These are phyloP conservation scores for Tinea trinotella DNA, from an alignment of 2,888 invertebrate species.

Conservation along the genomic window DNA sequence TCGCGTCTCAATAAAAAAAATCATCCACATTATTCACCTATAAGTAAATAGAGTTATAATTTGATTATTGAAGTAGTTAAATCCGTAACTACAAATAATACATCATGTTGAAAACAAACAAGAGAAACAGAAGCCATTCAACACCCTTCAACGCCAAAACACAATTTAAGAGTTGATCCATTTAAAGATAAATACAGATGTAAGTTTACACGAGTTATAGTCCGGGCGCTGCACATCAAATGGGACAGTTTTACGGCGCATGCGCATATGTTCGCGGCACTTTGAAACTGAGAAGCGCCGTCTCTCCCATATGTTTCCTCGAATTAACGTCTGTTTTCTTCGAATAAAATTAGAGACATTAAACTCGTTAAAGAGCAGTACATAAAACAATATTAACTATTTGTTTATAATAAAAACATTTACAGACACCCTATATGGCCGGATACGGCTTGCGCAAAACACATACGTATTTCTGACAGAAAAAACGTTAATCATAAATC, in stretches of 20 bases:
- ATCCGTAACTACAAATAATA: no score
- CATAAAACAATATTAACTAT: slow-evolving; percentile 60
- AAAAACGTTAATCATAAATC: background rate
- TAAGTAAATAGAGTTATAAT: no score
- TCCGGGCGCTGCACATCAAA: slow-evolving; percentile 30
- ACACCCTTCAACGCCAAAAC: slow-evolving; percentile 18
- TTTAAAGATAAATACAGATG: slow-evolving; percentile 18
- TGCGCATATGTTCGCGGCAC: slow-evolving; percentile 49
- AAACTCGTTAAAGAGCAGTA: slow-evolving; percentile 53
- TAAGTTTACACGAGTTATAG: slow-evolving; percentile 3
- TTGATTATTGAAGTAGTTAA: no score
- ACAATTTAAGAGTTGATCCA: slow-evolving; percentile 17
- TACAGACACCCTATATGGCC: slow-evolving; percentile 29
- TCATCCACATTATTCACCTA: no score
- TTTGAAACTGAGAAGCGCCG: slow-evolving; percentile 65
- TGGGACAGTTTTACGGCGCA: slow-evolving; percentile 43
- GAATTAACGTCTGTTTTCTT: slow-evolving; percentile 69
- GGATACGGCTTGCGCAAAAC: slow-evolving; percentile 19
- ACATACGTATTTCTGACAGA: slow-evolving; percentile 12
- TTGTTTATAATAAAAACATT: slow-evolving; percentile 51
- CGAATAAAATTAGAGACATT: slow-evolving; percentile 62
- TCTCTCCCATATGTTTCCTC: slow-evolving; percentile 67
- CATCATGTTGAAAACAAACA: background rate
- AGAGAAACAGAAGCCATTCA: background rate
- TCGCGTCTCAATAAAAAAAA: no score